phyloP scores from a whole-genome alignment of 1,140 invertebrate species.

The Drosophila pruinosa region DNA sequence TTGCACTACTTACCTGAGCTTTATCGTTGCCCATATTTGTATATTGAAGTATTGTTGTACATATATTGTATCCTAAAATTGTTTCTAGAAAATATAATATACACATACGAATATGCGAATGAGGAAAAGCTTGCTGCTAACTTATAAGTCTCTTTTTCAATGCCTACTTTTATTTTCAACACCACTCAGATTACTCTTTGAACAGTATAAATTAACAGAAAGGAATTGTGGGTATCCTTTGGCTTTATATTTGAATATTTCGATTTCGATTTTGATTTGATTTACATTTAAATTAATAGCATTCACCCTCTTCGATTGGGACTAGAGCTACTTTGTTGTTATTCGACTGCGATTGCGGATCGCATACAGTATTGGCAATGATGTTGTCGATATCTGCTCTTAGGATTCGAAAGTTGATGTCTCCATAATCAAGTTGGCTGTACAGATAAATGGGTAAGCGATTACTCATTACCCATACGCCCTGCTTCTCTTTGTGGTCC shows the following conservation, averaged over 20 bases:
- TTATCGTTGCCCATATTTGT: background rate
- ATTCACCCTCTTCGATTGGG: constrained; percentile 61
- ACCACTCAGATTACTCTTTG: background rate
- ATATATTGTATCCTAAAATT: background rate
- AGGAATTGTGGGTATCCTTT: background rate
- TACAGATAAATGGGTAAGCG: constrained; percentile 89
- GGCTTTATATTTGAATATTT: background rate
- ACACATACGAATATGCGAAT: background rate
- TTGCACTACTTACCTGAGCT: background rate
- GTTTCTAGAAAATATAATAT: background rate
- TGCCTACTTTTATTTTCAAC: background rate
- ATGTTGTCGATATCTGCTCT: constrained; percentile 86
- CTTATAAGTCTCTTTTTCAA: background rate
- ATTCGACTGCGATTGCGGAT: constrained; percentile 82
- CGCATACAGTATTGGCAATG: constrained; percentile 87
- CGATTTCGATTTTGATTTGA: background rate
- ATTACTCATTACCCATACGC: constrained; percentile 90
- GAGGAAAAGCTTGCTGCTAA: too few relatives aligned
- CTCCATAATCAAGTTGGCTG: constrained; percentile 85
- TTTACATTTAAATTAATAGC: constrained; percentile 46
- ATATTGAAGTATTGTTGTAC: background rate
- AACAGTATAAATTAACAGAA: background rate
- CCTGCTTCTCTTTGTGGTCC: constrained; percentile 87
- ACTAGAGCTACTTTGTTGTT: constrained; percentile 39
- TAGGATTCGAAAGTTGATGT: constrained; percentile 89